phyloP scores from a whole-genome alignment of 1,140 invertebrate species.

The Leptopilina clavipes region DNA sequence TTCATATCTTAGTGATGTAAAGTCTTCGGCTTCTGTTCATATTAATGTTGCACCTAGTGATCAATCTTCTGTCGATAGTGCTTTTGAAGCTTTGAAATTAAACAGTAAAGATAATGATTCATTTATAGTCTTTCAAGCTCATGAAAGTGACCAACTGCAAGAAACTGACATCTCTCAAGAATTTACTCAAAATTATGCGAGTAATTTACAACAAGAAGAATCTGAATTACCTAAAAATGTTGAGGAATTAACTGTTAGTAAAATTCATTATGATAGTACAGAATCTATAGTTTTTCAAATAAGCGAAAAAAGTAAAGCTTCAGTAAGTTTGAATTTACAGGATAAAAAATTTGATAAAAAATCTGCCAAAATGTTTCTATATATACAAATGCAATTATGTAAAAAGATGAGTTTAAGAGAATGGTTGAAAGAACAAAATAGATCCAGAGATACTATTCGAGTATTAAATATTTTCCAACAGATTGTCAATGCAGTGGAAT shows the following conservation, averaged over 20 bases:
- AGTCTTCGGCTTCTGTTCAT: slow-evolving; percentile 55
- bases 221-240: slow-evolving; percentile 39
- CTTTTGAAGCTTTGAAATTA: slow-evolving; percentile 63
- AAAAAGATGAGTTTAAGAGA: slow-evolving; percentile 91
- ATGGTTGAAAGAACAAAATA: slow-evolving; percentile 83
- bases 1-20: slow-evolving; percentile 52
- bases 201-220: slow-evolving; percentile 38
- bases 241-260: slow-evolving; percentile 42
- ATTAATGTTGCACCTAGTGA: slow-evolving; percentile 63
- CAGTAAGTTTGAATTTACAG: slow-evolving; percentile 64
- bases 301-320: slow-evolving; percentile 43
- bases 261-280: not conserved
- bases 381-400: slow-evolving; percentile 98
- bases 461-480: slow-evolving; percentile 91
- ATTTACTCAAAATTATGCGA: not conserved
- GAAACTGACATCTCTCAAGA: not conserved
- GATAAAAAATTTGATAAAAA: slow-evolving; percentile 49
- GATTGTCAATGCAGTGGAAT: slow-evolving; percentile 95
- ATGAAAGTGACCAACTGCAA: slow-evolving; percentile 41
- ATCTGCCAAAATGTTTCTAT: slow-evolving; percentile 83
- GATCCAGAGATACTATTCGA: slow-evolving; percentile 69
- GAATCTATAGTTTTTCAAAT: slow-evolving; percentile 58
- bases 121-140: slow-evolving; percentile 77
- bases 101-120: slow-evolving; percentile 73
- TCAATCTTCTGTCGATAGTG: slow-evolving; percentile 63